Conservation (phyloP, 2,888 invertebrate genomes). For the Athetis lepigone region DNA sequence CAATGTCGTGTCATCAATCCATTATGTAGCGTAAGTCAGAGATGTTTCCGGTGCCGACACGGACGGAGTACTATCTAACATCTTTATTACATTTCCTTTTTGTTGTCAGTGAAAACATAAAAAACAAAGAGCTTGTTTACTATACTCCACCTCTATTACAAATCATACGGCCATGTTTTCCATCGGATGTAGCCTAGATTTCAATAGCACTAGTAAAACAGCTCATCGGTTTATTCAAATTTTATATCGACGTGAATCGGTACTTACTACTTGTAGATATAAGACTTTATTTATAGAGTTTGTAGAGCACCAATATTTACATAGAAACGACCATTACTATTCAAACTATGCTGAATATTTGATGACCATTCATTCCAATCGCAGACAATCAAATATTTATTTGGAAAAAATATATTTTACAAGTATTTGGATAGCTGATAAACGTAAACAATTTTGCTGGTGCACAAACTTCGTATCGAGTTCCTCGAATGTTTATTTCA, state of each 20-base stretch:
- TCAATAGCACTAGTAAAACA: constrained; percentile 23
- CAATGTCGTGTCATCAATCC: background rate
- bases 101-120: constrained; percentile 16
- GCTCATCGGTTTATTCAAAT: constrained; percentile 25
- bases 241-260: constrained; percentile 33
- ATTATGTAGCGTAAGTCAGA: constrained; percentile 14
- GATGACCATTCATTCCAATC: constrained; percentile 15
- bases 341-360: constrained; percentile 41
- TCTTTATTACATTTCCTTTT: constrained; percentile 48
- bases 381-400: constrained; percentile 15
- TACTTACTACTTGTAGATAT: constrained; percentile 27
- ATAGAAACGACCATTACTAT: constrained; percentile 42
- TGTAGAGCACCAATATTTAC: constrained; percentile 27
- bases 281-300: constrained; percentile 38
- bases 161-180: constrained; percentile 20
- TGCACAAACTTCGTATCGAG: constrained; percentile 59
- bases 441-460: constrained; percentile 44
- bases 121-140: constrained; percentile 20
- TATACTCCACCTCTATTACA: constrained; percentile 22
- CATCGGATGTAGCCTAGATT: constrained; percentile 23
- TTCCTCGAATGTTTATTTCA: constrained; percentile 69
- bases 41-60: constrained; percentile 24
- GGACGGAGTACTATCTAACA: constrained; percentile 32
- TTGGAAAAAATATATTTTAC: constrained; percentile 6
- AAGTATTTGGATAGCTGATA: constrained; percentile 11